Evolutionary conservation across 1,140 invertebrate genomes (phyloP).

Genomic region (Paramacrobiotus metropolitanus): DNA sequence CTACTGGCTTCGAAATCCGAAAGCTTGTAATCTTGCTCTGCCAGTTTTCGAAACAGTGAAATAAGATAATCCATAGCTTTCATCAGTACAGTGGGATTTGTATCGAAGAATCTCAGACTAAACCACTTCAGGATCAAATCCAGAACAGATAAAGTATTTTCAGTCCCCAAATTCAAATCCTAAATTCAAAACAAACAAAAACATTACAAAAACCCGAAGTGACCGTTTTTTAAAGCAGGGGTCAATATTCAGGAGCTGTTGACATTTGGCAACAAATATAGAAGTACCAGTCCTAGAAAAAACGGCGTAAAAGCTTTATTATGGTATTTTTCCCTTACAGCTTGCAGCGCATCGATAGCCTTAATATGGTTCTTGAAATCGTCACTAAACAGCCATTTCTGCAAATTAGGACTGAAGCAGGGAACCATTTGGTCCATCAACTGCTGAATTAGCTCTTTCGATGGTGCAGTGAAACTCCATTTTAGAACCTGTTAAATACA

Average conservation of each 20-base stretch:
- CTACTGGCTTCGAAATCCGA: conserved; percentile 67
- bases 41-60: conserved; percentile 50
- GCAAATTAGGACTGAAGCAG: conserved; percentile 56
- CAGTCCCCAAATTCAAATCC: conserved; percentile 45
- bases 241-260: too few species aligned
- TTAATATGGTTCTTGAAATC: conserved; percentile 92
- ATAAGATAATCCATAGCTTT: conserved; percentile 78
- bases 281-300: too few species aligned
- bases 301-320: too few species aligned
- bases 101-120: conserved; percentile 85
- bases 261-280: too few species aligned
- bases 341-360: conserved; percentile 66
- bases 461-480: conserved; percentile 83
- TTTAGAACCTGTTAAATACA: conserved; percentile 50
- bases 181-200: conserved; percentile 15
- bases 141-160: conserved; percentile 61
- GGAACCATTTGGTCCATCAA: conserved; percentile 69
- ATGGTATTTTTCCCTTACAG: conserved; percentile 26
- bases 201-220: background rate
- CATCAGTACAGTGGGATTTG: conserved; percentile 82
- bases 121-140: conserved; percentile 91
- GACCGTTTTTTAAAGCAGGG: background rate
- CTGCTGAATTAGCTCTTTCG: conserved; percentile 76
- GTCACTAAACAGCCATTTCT: conserved; percentile 72
- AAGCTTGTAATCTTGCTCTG: conserved; percentile 55